Base-by-base conservation (phyloP, 2,888 invertebrate genomes). In the Acanthosoma haemorrhoidale region DNA sequence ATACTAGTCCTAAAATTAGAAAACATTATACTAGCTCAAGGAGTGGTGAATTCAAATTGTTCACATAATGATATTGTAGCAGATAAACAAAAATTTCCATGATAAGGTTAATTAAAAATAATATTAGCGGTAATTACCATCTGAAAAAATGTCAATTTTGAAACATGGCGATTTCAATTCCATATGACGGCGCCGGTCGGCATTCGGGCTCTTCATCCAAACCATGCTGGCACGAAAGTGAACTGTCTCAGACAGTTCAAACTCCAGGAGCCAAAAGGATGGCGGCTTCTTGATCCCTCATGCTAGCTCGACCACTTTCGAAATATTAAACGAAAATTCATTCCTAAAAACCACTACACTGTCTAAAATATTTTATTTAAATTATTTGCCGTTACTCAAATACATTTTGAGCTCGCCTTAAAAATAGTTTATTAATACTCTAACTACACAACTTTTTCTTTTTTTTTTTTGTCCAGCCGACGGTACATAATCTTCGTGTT, bases 1-100 rank as follows among this genome's bases (percentile, higher is more conserved):
- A 32, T 70, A 70, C 70, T 70, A 63, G 70, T 64, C 39, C 64
- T 70, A 43, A 70, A 70, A 64, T 70, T 70, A 51, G 70, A 43
- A 18, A 70, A 36, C 70, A 70, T 70, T 31, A 29, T 43, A 67
- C 41, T 18, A 43, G 57, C 57, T 34, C 31, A 57, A 57, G 36
- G 34, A 29, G 18, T 36, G 25, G 57, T 31, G 21, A 51, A 39
- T 32, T n/a, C n/a, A 67, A 36, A 31, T 31, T 67, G 57, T 15
- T 67, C 67, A 67, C 67, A 67, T 60, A 60, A 32, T 60, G 32
- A 59, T 32, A 32, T 66, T 43, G 34, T 51, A 67, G 51, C 13
- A 67, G 32, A 67, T 9, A 67, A 18, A 67, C 57, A 67, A 41
- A 67, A 67, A 51, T 51, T 51, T 51, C 51, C 51, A 51, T 67